A percentile compares a stretch with the other conserved stretches of the same genome.
Conservation (phyloP, 2,888 invertebrate species). For the Rotaria sp. region DNA sequence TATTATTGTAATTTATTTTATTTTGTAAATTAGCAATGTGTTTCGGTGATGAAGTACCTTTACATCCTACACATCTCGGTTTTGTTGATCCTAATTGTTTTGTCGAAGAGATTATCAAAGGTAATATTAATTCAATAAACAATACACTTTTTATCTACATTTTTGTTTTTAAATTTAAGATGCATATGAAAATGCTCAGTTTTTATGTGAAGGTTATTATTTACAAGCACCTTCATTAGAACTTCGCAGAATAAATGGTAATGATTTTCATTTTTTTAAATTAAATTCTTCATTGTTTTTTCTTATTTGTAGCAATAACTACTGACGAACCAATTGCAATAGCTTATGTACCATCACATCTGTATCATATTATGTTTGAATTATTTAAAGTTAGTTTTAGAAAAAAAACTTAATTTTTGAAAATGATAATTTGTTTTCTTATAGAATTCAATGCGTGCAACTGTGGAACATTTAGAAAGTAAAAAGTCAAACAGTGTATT, state of each 20-base stretch:
- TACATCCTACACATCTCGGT: conserved; percentile 69
- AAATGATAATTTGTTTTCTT: conserved; percentile 28
- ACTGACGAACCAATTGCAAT: conserved; percentile 69
- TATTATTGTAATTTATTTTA: too few relatives aligned
- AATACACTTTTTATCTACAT: too few relatives aligned
- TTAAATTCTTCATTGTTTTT: not conserved
- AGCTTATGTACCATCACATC: conserved; percentile 92
- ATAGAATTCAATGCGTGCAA: conserved; percentile 88
- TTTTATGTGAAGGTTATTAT: conserved; percentile 96
- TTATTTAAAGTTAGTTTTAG: conserved; percentile 71
- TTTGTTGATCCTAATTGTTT: conserved; percentile 93
- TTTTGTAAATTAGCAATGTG: not conserved
- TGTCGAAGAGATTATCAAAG: conserved; percentile 75
- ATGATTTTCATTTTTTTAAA: not conserved
- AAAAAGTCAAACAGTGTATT: not conserved
- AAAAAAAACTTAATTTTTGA: not conserved
- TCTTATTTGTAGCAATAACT: conserved; percentile 46
- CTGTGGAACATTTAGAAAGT: conserved; percentile 69
- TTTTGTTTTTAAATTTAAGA: conserved; percentile 57
- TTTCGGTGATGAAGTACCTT: conserved; percentile 54
- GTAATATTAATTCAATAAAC: not conserved
- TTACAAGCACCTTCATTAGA: conserved; percentile 79
- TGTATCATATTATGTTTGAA: conserved; percentile 98
- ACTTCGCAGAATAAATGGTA: conserved; percentile 44
- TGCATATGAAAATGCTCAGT: conserved; percentile 92